Base-by-base conservation (phyloP, 2,797 vertebrate species). In the Sebastes iracundus region DNA sequence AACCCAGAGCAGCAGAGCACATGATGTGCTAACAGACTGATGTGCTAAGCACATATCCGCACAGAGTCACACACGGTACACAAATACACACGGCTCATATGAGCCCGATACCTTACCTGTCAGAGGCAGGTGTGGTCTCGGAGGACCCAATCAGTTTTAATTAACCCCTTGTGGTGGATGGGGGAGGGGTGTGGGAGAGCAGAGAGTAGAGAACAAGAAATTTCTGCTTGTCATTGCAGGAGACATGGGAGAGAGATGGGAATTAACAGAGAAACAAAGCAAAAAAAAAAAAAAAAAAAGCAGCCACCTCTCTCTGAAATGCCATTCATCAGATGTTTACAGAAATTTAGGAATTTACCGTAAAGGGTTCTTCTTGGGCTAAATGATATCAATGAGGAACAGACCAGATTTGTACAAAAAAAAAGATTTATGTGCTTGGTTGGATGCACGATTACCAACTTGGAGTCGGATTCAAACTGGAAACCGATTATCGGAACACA, bases 111-210 rank as follows among this genome's bases (percentile, higher is more conserved):
- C 79, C 90, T 92, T 93, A 92, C 92, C 95, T 96, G 95, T 93
- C 95, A 93, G 88, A 92, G 93, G 92, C 95, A 95, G 95, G 94
- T 96, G 94, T 95, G 92, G 85, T 93, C 96, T 93, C 95, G 3
- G 42, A 72, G 90, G 95, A 91, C 87, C 94, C 92, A 96, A 96
- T 96, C 96, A 96, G 93, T 96, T 95, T 96, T 97, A 96, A 97
- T 96, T 95, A 96, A 96, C 93, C 95, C 95, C 96, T 91, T 81
- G 95, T 93, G 96, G 93, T 88, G 86, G 78, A 63, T 67, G 85
- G 91, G 76, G 87, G 81, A 71, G 74, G 75, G 78, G 61, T 53
- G 67, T 20, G 52, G 73, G 82, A 71, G 70, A 38, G n/a, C 49
- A 27, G n/a, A 42, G 55, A 32, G 35, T 1, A 52, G 69, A 67